Evolutionary conservation across 2,888 invertebrate genomes (phyloP).

Genomic region (Lamproptera curius): DNA sequence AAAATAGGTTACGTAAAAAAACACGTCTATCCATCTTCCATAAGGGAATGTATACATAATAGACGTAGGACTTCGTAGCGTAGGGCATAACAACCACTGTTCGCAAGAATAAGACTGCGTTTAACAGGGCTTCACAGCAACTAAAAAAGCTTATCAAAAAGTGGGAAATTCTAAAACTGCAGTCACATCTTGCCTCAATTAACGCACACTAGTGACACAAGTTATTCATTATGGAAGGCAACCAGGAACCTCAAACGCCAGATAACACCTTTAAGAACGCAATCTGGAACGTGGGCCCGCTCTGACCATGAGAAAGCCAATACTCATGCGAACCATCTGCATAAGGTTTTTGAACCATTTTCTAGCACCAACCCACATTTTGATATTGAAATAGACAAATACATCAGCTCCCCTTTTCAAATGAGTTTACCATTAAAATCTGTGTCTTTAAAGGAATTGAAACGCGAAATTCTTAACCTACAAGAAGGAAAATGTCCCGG

Average conservation of each 20-base stretch:
- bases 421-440: slow-evolving; percentile 3
- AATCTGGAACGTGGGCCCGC: slow-evolving; percentile 4
- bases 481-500: slow-evolving; percentile 7
- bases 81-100: slow-evolving; percentile 9
- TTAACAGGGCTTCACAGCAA: slow-evolving; percentile 1
- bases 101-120: slow-evolving; percentile 9
- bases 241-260: slow-evolving; percentile 11
- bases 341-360: background rate
- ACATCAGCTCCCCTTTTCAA: background rate
- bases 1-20: background rate
- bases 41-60: slow-evolving; percentile 1
- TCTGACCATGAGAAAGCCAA: slow-evolving; percentile 12
- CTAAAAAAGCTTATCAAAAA: background rate
- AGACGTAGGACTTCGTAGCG: slow-evolving; percentile 1
- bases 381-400: background rate
- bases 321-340: background rate
- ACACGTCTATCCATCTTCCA: background rate
- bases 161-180: background rate
- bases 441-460: background rate
- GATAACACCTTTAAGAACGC: slow-evolving; percentile 1
- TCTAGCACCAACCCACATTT: background rate
- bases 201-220: background rate
- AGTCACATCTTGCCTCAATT: background rate
- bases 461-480: background rate
- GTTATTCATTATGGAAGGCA: slow-evolving; percentile 12